phyloP scores from a whole-genome alignment of 2,113 vertebrate species.

The Sclerurus mexicanus region DNA sequence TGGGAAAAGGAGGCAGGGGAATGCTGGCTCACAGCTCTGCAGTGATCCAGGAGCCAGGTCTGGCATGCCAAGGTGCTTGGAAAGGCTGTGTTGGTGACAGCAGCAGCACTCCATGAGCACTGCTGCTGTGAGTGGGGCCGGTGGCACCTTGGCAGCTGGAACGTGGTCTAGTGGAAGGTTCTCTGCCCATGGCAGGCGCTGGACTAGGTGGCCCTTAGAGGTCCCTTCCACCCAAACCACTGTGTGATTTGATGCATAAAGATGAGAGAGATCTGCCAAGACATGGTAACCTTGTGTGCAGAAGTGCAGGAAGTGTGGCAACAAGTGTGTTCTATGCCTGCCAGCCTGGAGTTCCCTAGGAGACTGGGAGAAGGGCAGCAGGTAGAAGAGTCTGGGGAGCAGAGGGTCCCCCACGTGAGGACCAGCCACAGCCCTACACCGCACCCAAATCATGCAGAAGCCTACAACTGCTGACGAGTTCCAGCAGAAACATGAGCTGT shows the following conservation, averaged over 20 bases:
- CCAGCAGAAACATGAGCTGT: not conserved
- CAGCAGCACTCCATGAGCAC: not conserved
- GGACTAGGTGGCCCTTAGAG: not conserved
- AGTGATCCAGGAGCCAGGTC: fast-evolving
- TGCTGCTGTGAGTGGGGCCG: fast-evolving
- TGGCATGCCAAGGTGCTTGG: fast-evolving
- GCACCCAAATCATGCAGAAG: not conserved
- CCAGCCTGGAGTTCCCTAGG: not conserved
- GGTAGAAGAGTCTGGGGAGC: not conserved
- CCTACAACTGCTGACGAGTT: fast-evolving
- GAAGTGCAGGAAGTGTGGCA: not conserved
- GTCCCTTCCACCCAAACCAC: not conserved
- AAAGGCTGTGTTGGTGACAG: not conserved
- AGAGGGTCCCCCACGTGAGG: fast-evolving
- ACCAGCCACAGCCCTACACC: not conserved
- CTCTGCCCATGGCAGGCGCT: not conserved
- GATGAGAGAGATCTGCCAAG: no score
- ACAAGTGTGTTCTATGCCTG: not conserved
- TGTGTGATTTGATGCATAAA: not conserved
- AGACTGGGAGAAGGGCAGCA: not conserved
- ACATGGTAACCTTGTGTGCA: fast-evolving
- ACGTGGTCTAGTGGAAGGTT: not conserved
- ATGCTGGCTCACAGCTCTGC: not conserved
- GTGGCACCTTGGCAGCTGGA: fast-evolving
- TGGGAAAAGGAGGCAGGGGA: not conserved